Evolutionary conservation across 2,888 invertebrate species (phyloP).

Genomic region (Agapostemon virescens): DNA sequence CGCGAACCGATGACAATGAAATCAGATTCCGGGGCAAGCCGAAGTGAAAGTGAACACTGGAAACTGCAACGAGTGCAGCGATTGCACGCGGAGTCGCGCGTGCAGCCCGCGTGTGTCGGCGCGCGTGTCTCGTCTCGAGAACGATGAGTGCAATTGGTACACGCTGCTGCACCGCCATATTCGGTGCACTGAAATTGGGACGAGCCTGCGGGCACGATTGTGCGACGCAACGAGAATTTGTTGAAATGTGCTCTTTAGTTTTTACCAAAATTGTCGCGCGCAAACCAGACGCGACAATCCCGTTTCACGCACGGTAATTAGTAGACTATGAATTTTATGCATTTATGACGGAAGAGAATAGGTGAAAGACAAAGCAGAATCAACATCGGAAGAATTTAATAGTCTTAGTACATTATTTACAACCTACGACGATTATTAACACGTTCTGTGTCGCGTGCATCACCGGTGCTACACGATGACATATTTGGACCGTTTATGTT

Average conservation of each 20-base stretch:
- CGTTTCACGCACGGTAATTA: background rate
- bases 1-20: constrained; percentile 53
- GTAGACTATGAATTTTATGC: background rate
- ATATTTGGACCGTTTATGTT: no score
- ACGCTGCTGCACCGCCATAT: constrained; percentile 51
- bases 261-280: constrained; percentile 1
- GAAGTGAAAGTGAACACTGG: constrained; percentile 68
- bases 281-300: background rate
- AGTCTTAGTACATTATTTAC: no score
- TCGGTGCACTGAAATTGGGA: constrained; percentile 61
- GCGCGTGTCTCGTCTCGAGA: background rate
- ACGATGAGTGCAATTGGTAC: background rate
- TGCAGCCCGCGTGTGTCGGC: constrained; percentile 32
- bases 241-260: constrained; percentile 12
- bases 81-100: constrained; percentile 57
- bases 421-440: no score
- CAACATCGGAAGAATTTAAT: no score
- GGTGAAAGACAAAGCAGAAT: no score
- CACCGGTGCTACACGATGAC: no score
- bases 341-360: no score
- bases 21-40: constrained; percentile 36
- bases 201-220: constrained; percentile 34
- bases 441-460: no score
- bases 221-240: constrained; percentile 25
- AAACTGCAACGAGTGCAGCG: constrained; percentile 34